Base-by-base conservation (phyloP, 2,113 vertebrate species). In the Stomatorhinus ivindoensis region DNA sequence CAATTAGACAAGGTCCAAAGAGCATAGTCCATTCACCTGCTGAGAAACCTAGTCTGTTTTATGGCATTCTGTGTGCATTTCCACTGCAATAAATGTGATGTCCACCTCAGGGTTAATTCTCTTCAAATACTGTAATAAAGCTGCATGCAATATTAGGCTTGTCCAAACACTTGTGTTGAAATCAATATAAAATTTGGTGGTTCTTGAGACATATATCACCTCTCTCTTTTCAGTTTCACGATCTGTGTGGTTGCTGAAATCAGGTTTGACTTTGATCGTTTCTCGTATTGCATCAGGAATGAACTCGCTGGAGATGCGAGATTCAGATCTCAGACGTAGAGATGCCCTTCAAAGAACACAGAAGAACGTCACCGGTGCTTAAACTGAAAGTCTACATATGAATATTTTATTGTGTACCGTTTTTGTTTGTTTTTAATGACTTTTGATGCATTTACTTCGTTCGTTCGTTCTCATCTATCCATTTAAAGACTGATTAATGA, bases 301-400 rank as follows among this genome's bases (percentile, higher is more conserved):
- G 87, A 44, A 86, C 21, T 90, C 65, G 21, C 11, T 91, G 21
- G 94, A 95, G 87, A 94, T 24, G 82, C 91, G 90, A 89, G 93
- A 95, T 3, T 87, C 86, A 88, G 95, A 95, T 88, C 93, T 91
- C 61, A 92, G 91, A 3, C 94, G 93, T 69, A 92, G 58, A 24
- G 95, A 96, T n/a, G 42, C 89, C 93, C 95, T 96, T 27, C 27
- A 69, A 88, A 69, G 89, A 46, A 83, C 19, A 61, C 47, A 35
- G 19, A 84, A 51, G 21, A 85, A 53, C 13, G 13, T 87, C 48
- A 87, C 31, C 0, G 17, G 13, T 17, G 15, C 17, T 9, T 46
- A 27, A 47, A 42, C 35, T 50, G 17, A 2, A 83, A 80, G 3
- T 1, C 27, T 39, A 50, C 76, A 76, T 19, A n/a, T 8, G 31